Conservation (phyloP, 2,797 vertebrate species). For the Varecia variegata region DNA sequence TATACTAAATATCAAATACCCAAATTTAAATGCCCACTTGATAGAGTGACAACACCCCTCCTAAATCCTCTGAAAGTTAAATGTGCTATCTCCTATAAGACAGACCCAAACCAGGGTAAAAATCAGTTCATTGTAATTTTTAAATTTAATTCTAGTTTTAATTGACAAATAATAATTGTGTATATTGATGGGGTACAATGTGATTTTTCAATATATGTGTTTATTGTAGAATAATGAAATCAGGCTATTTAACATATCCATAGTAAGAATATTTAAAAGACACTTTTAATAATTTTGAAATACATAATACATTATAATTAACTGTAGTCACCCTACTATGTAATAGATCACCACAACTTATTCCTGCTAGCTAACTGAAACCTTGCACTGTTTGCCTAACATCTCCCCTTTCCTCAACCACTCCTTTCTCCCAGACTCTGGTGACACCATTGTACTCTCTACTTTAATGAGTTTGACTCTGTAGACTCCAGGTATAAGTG, state of each 20-base stretch:
- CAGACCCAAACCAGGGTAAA: not conserved
- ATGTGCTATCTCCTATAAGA: too few species aligned
- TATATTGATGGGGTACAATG: not conserved
- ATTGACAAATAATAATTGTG: not conserved
- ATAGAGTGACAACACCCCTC: not conserved
- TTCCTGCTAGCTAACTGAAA: not conserved
- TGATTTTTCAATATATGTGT: not conserved
- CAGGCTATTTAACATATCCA: not conserved
- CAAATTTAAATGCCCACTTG: not conserved
- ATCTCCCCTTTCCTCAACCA: too few species aligned
- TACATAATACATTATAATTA: not conserved
- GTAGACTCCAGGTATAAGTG: not conserved
- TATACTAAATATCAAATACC: not conserved
- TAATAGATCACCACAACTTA: not conserved
- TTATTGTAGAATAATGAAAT: not conserved
- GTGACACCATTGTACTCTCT: too few species aligned
- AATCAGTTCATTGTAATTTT: not conserved
- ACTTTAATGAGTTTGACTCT: too few species aligned
- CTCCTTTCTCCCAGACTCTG: too few species aligned
- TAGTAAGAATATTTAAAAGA: not conserved
- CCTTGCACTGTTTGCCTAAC: too few species aligned
- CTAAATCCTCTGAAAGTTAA: not conserved
- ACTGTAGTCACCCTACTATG: not conserved
- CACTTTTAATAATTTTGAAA: not conserved
- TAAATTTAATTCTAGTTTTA: not conserved